Base-by-base conservation (phyloP, 2,797 vertebrate species). In the Argya squamiceps region DNA sequence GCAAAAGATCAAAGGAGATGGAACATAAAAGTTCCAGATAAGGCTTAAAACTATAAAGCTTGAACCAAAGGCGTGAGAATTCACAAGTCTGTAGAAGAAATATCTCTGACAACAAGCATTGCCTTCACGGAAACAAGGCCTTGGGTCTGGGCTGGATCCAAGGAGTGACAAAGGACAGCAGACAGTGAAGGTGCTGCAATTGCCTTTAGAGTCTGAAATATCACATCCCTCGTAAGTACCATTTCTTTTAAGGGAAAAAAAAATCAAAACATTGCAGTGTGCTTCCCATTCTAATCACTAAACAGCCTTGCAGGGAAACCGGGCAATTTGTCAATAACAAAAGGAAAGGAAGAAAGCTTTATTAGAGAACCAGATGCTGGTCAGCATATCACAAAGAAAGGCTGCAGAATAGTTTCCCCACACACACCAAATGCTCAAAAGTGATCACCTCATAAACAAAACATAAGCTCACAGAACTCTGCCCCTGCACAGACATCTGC, bases 11-110 rank as follows among this genome's bases (percentile, higher is more conserved):
- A 98, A 98, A 98, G 97, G 77, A 34, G 53, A 60, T 36, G 46
- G 67, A 86, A 84, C 94, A 97, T 95, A 97, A 97, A 97, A 97
- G 97, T 89, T 95, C 47, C 55, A 97, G 97, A 97, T 97, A 97
- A 96, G 75, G 56, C 85, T 96, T 96, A 95, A 95, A 97, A 97
- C 87, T 94, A 84, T 89, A 94, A 95, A 86, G 75, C 73, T 92
- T 78, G 80, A 92, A 96, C 75, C 82, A 89, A 97, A 97, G 91
- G 93, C 44, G 0, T 44, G 73, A 93, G 95, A 96, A 97, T 70
- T 89, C 94, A 90, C 88, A 95, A 95, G 95, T 93, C 95, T 95
- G 97, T 88, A 95, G 91, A 94, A 85, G 74, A 95, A 96, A 94
- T 96, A 96, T 91, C 90, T 95, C 82, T 88, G 92, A 97, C 93